Base-by-base conservation (phyloP, 2,888 invertebrate species). In the Lithosia quadra region DNA sequence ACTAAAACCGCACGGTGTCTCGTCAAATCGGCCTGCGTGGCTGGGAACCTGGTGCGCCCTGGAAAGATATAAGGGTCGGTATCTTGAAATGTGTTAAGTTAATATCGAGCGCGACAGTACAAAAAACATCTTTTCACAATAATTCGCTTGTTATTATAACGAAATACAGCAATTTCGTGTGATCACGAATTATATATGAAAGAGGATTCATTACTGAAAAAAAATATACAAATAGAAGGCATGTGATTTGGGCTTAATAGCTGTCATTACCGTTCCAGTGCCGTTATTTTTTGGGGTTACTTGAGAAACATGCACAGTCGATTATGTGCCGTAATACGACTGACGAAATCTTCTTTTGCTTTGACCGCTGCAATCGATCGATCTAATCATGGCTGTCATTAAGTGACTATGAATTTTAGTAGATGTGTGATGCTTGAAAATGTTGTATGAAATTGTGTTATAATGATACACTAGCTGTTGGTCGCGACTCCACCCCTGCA, bases 291-390 rank as follows among this genome's bases (percentile, higher is more conserved):
- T 49, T 49, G 49, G 9, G 49, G 49, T 49, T 49, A 49, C n/a
- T 49, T 49, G 9, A 49, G 49, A n/a, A 49, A 49, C 8, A 49
- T n/a, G n/a, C 36, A 22, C 8, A 43, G 11, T 71, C 60, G 68
- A 49, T n/a, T 49, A 49, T 49, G 9, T 49, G 49, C 49, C n/a
- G 49, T 49, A 49, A 49, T 49, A 49, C 49, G 49, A 49, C n/a
- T 49, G n/a, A n/a, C n/a, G 18, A 49, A 49, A 49, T 49, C 49
- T 49, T n/a, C 7, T 49, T 49, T 49, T 49, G 1, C 7, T n/a
- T 49, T 49, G 49, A 18, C n/a, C n/a, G n/a, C 0, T 49, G 7
- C 49, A 49, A 15, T 2, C 15, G 39, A 49, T 49, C 49, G 49
- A n/a, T 49, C 49, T 9, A 49, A n/a, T n/a, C 1, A n/a, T 49